phyloP scores from a whole-genome alignment of 2,113 vertebrate species.

The Microtus richardsoni region DNA sequence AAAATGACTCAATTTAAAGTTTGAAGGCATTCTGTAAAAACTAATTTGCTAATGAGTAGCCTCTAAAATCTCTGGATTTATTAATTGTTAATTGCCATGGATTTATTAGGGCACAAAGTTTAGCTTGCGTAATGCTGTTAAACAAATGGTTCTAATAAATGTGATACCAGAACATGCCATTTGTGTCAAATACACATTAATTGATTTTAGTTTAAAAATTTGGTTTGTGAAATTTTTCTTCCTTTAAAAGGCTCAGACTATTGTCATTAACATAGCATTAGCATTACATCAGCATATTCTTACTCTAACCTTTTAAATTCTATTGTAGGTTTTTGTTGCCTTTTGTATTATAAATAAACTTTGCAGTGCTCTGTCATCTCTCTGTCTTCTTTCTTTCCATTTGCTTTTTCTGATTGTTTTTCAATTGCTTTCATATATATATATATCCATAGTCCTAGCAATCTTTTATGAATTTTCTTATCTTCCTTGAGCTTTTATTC shows the following conservation, averaged over 20 bases:
- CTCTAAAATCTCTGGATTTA: background rate
- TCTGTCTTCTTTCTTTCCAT: background rate
- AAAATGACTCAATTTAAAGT: conserved; percentile 32
- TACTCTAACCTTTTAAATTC: conserved; percentile 42
- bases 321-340: background rate
- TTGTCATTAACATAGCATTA: conserved; percentile 60
- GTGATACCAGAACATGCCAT: conserved; percentile 13
- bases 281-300: conserved; percentile 36
- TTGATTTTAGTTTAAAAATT: conserved; percentile 68
- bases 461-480: background rate
- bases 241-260: conserved; percentile 19
- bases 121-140: background rate
- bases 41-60: conserved; percentile 19
- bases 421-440: background rate
- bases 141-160: conserved; percentile 34
- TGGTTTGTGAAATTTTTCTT: conserved; percentile 47
- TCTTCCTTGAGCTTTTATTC: background rate
- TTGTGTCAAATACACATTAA: conserved; percentile 58
- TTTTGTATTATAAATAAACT: conserved; percentile 10
- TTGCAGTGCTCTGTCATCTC: background rate
- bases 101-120: background rate
- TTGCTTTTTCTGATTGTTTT: conserved; percentile 7
- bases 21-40: conserved; percentile 35
- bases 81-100: conserved; percentile 29
- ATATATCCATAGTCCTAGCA: background rate